Base-by-base conservation (phyloP, 2,888 invertebrate species). In the Caradrina kadenii region DNA sequence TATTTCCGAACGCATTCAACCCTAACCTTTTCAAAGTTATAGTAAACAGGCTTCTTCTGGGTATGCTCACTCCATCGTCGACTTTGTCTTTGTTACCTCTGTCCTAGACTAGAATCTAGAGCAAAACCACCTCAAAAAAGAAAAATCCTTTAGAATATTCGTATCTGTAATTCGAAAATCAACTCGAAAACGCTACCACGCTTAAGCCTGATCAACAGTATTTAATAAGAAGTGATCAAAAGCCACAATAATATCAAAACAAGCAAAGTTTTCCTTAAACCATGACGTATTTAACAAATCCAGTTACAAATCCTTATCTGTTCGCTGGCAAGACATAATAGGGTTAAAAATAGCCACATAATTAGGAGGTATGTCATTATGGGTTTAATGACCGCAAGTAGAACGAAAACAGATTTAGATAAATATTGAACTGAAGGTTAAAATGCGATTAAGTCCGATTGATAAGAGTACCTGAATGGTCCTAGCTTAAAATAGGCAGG, bases 361-460 rank as follows among this genome's bases (percentile, higher is more conserved):
- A 79, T 67, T 56, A 55, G 21, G 49, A 58, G 65, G 19, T 22
- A 35, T 7, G 58, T 11, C 45, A 39, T 39, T 31, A 22, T 2
- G 54, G 64, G 73, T 59, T 79, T 0, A 63, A 5, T 76, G 50
- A 55, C 79, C 79, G 50, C 39, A 63, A 39, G 74, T 65, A 49
- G 31, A 35, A 35, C 54, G 31, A 22, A 49, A 59, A 45, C 53
- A 35, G 56, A 53, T 22, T 1, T 4, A n/a, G 79, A 48, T 73
- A 78, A 56, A 48, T 22, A 19, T 4, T 15, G 4, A 31, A 71
- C 54, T 54, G 78, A 45, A n/a, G 31, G 53, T 21, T 53, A 31
- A 62, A 50, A 52, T 21, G 49, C 54, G 72, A 73, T 73, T 35
- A 19, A 54, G 22, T 54, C 1, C 11, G 7, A 21, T 49, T 76